These are phyloP conservation scores for Parapristionchus giblindavisi DNA, from an alignment of 2,888 invertebrate species.

Conservation along the genomic window DNA sequence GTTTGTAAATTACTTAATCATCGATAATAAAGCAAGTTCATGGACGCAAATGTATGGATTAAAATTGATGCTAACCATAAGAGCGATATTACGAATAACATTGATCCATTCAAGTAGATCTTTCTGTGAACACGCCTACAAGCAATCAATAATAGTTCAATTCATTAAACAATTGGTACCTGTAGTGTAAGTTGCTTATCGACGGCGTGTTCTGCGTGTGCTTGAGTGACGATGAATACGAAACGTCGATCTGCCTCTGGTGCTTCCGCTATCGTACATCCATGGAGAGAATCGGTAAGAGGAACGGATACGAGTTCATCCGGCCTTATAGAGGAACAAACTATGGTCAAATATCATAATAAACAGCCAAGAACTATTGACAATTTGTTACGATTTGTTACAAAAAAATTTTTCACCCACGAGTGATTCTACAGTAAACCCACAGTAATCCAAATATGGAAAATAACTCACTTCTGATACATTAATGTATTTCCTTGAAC, in stretches of 20 bases:
- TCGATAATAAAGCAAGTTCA: background rate
- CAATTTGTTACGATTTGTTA: too few relatives aligned
- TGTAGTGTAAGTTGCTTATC: conserved; percentile 26
- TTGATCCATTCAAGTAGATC: conserved; percentile 35
- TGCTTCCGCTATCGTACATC: conserved; percentile 31
- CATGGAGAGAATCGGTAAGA: conserved; percentile 2
- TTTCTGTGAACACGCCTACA: conserved; percentile 17
- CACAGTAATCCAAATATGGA: too few relatives aligned
- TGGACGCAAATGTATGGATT: too few relatives aligned
- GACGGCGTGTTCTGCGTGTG: background rate
- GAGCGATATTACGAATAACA: conserved; percentile 21
- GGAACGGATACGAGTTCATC: conserved; percentile 16
- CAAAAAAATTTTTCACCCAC: too few relatives aligned
- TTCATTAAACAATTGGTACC: background rate
- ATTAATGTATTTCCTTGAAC: conserved; percentile 27
- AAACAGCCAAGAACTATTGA: too few relatives aligned
- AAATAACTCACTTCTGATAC: conserved; percentile 31
- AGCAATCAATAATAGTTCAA: background rate
- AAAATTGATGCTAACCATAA: conserved; percentile 9
- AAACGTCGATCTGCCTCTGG: conserved; percentile 28
- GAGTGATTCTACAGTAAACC: too few relatives aligned
- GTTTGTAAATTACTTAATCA: background rate
- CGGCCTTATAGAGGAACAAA: too few relatives aligned
- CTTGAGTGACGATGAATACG: conserved; percentile 24
- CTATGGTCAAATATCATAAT: too few relatives aligned